These are phyloP conservation scores for Oenanthe oenanthe DNA, from an alignment of 2,113 vertebrate genomes.

Conservation along the genomic window DNA sequence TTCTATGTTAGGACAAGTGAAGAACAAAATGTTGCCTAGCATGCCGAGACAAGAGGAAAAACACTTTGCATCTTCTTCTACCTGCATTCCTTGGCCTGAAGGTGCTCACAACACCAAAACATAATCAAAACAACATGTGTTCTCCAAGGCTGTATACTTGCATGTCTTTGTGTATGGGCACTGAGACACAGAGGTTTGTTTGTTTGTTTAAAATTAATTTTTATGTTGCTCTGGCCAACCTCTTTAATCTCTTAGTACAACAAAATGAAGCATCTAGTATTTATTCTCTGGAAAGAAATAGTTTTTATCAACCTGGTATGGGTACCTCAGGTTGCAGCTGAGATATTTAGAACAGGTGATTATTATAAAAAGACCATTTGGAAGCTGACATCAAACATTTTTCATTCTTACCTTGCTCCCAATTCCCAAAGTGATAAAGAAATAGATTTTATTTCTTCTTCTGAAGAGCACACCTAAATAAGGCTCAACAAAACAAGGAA, in stretches of 20 bases:
- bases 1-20: not conserved
- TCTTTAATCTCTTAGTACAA: not conserved
- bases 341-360: not conserved
- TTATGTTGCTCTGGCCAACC: not conserved
- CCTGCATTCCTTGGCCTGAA: not conserved
- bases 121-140: not conserved
- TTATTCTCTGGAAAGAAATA: not conserved
- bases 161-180: not conserved
- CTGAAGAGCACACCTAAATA: not conserved
- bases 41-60: not conserved
- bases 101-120: not conserved
- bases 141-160: not conserved
- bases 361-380: not conserved
- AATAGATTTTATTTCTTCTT: not conserved
- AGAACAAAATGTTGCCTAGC: not conserved
- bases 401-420: not conserved
- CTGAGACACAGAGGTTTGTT: not conserved
- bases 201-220: not conserved
- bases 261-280: not conserved
- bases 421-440: not conserved
- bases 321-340: not conserved
- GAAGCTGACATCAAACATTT: not conserved
- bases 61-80: not conserved
- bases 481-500: not conserved
- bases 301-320: not conserved